Evolutionary conservation across 2,888 invertebrate species (phyloP).

Genomic region (Perdita meconis): DNA sequence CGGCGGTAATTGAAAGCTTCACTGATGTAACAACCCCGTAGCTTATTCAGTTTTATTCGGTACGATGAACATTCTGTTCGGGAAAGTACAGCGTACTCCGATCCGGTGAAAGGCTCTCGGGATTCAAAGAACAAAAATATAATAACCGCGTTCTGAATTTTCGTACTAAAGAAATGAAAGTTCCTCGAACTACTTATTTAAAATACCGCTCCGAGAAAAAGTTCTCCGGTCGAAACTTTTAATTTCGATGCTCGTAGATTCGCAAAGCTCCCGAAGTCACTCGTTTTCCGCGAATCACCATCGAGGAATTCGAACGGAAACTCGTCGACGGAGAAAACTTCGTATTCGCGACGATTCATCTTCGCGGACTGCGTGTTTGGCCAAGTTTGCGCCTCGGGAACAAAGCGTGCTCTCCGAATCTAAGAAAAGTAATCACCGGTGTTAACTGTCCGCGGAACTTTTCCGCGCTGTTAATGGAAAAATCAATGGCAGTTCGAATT

Average conservation of each 20-base stretch:
- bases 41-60: too few species aligned
- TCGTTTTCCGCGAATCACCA: slow-evolving; percentile 11
- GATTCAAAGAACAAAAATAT: background rate
- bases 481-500: slow-evolving; percentile 24
- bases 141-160: background rate
- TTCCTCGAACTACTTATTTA: background rate
- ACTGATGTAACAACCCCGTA: too few species aligned
- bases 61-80: too few species aligned
- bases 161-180: background rate
- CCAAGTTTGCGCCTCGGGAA: slow-evolving; percentile 45
- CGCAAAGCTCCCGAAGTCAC: background rate
- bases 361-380: slow-evolving; percentile 37
- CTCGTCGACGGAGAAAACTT: slow-evolving; percentile 19
- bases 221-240: background rate
- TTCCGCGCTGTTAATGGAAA: background rate
- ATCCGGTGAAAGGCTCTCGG: background rate
- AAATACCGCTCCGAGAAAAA: background rate
- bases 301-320: slow-evolving; percentile 20
- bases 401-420: slow-evolving; percentile 44
- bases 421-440: slow-evolving; percentile 56
- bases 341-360: slow-evolving; percentile 34
- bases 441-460: slow-evolving; percentile 29
- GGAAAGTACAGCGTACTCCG: too few species aligned
- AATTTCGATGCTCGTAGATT: slow-evolving; percentile 12
- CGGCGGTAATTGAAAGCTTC: too few species aligned